A percentile compares a stretch with the other conserved stretches of the same genome.
Conservation (phyloP, 2,113 vertebrate species). For the Sinocyclocheilus rhinocerous region DNA sequence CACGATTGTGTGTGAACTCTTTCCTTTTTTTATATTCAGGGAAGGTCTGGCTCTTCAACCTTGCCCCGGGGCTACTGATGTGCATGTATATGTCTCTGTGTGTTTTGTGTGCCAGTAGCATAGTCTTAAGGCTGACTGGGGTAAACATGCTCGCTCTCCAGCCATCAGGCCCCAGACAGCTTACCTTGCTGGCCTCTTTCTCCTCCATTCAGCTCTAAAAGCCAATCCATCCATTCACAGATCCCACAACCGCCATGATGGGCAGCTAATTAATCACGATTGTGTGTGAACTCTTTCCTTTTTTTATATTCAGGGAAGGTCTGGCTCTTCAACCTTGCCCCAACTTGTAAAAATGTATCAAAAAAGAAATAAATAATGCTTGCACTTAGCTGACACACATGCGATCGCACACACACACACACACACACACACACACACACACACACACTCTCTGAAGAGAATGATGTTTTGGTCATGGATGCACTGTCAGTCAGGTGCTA, state of each 20-base stretch:
- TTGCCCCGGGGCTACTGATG: background rate
- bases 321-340: conserved; percentile 23
- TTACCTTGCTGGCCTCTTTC: conserved; percentile 39
- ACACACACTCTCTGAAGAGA: conserved; percentile 40
- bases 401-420: background rate
- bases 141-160: conserved; percentile 11
- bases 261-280: conserved; percentile 55
- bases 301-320: conserved; percentile 27
- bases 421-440: background rate
- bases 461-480: conserved; percentile 52
- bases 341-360: background rate
- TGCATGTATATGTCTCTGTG: background rate
- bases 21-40: conserved; percentile 27
- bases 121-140: background rate
- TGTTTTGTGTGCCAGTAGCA: background rate
- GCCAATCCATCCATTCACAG: conserved; percentile 45
- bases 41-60: no score
- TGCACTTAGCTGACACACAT: conserved; percentile 8
- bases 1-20: conserved; percentile 28
- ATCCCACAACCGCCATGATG: conserved; percentile 33
- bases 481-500: conserved; percentile 46
- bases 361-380: background rate
- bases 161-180: conserved; percentile 36
- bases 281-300: conserved; percentile 18
- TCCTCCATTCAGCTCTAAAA: conserved; percentile 34